Percentiles rank a stretch among this genome's conserved stretches.
Evolutionary conservation across 2,888 invertebrate species (phyloP).

Genomic region (Aspidiotus rigidus): DNA sequence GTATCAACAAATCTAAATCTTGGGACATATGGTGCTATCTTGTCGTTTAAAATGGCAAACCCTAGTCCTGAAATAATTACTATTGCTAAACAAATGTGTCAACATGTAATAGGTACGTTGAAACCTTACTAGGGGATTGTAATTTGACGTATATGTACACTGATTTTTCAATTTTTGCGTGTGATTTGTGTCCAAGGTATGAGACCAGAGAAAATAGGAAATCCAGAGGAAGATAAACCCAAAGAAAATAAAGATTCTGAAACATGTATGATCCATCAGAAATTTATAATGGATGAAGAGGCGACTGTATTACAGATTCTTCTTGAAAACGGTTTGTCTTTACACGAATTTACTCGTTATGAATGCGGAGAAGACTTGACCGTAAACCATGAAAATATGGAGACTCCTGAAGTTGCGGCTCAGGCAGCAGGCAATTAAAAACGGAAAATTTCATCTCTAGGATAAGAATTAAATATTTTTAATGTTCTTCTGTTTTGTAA

Average conservation of each 20-base stretch:
- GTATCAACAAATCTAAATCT: constrained; percentile 24
- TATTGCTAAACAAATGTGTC: constrained; percentile 69
- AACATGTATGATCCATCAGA: constrained; percentile 71
- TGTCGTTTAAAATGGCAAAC: constrained; percentile 54
- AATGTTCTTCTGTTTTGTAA: too few species aligned
- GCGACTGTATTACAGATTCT: constrained; percentile 53
- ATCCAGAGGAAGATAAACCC: constrained; percentile 47
- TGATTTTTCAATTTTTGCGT: neutral
- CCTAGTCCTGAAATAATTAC: constrained; percentile 41
- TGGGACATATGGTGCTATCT: constrained; percentile 78
- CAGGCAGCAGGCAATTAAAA: neutral
- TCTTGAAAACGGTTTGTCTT: constrained; percentile 36
- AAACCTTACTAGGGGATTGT: neutral
- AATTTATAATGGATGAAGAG: constrained; percentile 70
- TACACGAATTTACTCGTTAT: constrained; percentile 70
- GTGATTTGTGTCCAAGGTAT: constrained; percentile 48
- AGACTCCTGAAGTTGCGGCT: neutral
- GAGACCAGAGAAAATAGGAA: constrained; percentile 68
- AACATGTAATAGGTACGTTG: constrained; percentile 72
- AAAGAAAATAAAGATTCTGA: constrained; percentile 48
- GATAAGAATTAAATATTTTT: too few species aligned
- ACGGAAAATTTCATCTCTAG: too few species aligned
- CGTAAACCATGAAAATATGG: neutral
- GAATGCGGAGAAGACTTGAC: constrained; percentile 65
- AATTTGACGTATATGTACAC: too few species aligned